Evolutionary conservation across 2,888 invertebrate species (phyloP), one percentile per base, ranked within the genome.

Genomic region (Prosopocoilus inquinatus): DNA sequence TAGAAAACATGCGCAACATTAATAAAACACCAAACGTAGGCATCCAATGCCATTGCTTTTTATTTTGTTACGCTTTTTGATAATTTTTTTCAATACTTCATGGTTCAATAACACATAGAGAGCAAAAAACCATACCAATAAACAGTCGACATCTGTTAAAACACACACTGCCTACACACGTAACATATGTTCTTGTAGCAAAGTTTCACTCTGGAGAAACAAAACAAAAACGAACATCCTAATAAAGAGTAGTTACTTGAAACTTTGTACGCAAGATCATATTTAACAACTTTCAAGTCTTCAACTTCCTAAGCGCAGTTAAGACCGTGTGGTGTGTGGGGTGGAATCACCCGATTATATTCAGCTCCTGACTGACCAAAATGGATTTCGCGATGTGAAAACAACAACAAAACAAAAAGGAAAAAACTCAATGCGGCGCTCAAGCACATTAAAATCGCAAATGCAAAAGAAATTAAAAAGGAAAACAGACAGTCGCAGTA

Each of bases 91-190:
- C 62, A 64, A 62, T 64, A 66, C 63, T 66, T 64, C 58, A 61
- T 62, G 63, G 61, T 60, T 65, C 61, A 62, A 64, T 65, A 64
- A 66, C 66, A 66, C 64, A 64, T 66, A 66, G 66, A 66, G 66
- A 66, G 66, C 66, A 63, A 62, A 60, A 64, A 66, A 47, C 60
- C 64, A 59, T 59, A 64, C 60, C 60, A 57, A 59, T 55, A 59
- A 55, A 59, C 58, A 56, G 50, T 61, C 61, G 58, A 61, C 57
- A 59, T 55, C 57, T 51, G 53, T 58, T 57, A 59, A 53, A 39
- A 63, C 60, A 65, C 62, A 63, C 61, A 65, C 63, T 62, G 63
- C 61, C 61, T 65, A 64, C 54, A 59, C n/a, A n/a, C n/a, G n/a
- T 61, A 63, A 47, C 48, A 50, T 13, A 16, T 55, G 48, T 48